Percentiles rank a stretch among this genome's conserved stretches.
phyloP scores from a whole-genome alignment of 1,140 invertebrate genomes.

The Campoletis sonorensis region DNA sequence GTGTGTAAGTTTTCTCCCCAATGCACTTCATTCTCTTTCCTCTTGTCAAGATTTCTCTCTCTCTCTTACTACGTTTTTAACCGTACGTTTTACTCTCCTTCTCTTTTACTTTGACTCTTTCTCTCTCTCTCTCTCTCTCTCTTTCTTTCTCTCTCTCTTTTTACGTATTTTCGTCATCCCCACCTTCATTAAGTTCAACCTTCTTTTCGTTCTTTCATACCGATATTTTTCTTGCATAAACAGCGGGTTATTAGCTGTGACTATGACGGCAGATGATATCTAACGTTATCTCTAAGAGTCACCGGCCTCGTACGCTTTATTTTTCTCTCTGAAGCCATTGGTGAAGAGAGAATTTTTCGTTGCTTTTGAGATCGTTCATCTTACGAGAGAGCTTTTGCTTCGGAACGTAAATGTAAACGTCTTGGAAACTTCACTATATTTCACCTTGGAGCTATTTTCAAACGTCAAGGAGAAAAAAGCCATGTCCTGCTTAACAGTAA shows the following conservation, averaged over 20 bases:
- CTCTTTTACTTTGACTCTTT: not conserved
- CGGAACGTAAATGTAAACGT: not conserved
- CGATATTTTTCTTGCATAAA: conserved; percentile 67
- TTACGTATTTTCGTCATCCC: not conserved
- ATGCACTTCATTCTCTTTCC: not conserved
- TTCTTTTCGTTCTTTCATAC: conserved; percentile 36
- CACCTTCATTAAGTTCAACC: not conserved
- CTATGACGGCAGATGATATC: conserved; percentile 64
- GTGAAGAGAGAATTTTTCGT: not conserved
- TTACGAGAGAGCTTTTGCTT: not conserved
- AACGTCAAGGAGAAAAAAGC: not conserved
- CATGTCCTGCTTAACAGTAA: not conserved
- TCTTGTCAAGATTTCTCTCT: not conserved
- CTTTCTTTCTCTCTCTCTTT: not conserved
- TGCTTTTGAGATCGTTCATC: not conserved
- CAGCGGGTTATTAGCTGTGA: conserved; percentile 65
- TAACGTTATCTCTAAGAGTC: conserved; percentile 59
- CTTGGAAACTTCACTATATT: not conserved
- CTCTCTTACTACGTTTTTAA: not conserved
- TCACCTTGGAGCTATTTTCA: not conserved
- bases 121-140: not conserved
- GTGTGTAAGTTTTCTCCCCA: conserved; percentile 28
- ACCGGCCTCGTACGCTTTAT: conserved; percentile 19
- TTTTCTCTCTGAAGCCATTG: conserved; percentile 1
- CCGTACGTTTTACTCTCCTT: not conserved